Evolutionary conservation across 2,888 invertebrate genomes (phyloP).

Genomic region (Acanthococcus lagerstroemiae): DNA sequence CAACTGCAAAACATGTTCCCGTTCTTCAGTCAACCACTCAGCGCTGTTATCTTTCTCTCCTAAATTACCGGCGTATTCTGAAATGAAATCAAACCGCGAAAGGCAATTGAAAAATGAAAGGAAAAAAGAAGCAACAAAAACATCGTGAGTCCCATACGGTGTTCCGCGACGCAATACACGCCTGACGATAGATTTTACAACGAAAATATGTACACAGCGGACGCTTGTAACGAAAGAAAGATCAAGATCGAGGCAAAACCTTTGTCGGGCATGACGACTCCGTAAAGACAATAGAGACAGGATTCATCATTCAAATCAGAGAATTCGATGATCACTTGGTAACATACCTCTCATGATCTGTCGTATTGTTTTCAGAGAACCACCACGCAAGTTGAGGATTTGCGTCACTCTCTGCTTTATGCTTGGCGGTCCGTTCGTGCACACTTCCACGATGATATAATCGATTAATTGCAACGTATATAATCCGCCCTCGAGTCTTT

Average conservation of each 20-base stretch:
- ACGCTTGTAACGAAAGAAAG: no score
- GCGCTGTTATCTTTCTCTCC: constrained; percentile 79
- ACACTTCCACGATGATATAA: constrained; percentile 73
- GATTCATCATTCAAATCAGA: neutral
- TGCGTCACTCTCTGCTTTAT: constrained; percentile 80
- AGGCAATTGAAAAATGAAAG: no score
- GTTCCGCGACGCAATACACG: no score
- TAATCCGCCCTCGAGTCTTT: constrained; percentile 84
- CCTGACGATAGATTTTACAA: no score
- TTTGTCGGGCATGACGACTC: no score
- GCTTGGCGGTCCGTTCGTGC: constrained; percentile 56
- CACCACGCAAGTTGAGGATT: constrained; percentile 78
- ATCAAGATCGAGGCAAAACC: no score
- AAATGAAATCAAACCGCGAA: no score
- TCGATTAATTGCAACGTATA: constrained; percentile 92
- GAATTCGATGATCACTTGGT: neutral
- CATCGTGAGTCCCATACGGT: no score
- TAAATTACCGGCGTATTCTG: constrained; percentile 90
- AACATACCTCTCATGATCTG: constrained; percentile 79
- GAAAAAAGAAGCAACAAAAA: no score
- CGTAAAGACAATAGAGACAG: neutral
- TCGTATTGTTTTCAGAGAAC: constrained; percentile 82
- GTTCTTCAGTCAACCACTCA: constrained; percentile 77
- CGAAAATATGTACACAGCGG: no score
- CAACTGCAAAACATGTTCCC: constrained; percentile 80